Evolutionary conservation across 2,113 vertebrate genomes (phyloP), one percentile per base, ranked within the genome.

Genomic region (Gallinago paraguaiae): DNA sequence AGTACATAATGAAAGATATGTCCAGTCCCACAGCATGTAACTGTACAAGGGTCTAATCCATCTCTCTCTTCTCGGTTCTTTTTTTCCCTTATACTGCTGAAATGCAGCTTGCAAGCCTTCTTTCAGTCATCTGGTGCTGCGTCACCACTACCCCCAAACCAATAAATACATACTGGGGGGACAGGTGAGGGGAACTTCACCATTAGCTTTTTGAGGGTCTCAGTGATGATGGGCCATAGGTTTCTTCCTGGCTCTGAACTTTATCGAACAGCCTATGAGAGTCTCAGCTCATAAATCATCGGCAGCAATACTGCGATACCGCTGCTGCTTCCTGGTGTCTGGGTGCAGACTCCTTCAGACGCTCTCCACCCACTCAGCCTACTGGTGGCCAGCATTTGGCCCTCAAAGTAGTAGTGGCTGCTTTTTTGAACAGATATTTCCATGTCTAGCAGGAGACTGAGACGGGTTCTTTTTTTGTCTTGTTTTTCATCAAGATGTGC

Each of bases 351-450:
- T 46, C 60, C 46, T 65, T 70, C 76, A 88, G 71, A 86, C 8
- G 0, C 56, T 64, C 22, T 79, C 71, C 71, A 83, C 37, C 64
- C 85, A 41, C 51, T 35, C 64, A 86, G 50, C 25, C 76, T 65
- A 78, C 51, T 37, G 17, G 19, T 91, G 82, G 56, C 43, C 2
- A 1, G 31, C 6, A 20, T 78, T 90, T 78, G 79, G 67, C 68
- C 82, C 54, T 88, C 25, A 60, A n/a, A 85, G 35, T 35, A 87
- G 31, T 2, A 41, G 46, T 51, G 56, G 30, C 33, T 90, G 72
- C 33, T 68, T 92, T 78, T 92, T 35, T 57, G 30, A 75, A 53
- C 35, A 68, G 43, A 65, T 23, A 78, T 95, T 95, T 89, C 77
- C 76, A 41, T 17, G 33, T 64, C 71, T 94, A 88, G 82, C 33